Conservation (phyloP, 2,797 vertebrate species). For the Karalla daura region DNA sequence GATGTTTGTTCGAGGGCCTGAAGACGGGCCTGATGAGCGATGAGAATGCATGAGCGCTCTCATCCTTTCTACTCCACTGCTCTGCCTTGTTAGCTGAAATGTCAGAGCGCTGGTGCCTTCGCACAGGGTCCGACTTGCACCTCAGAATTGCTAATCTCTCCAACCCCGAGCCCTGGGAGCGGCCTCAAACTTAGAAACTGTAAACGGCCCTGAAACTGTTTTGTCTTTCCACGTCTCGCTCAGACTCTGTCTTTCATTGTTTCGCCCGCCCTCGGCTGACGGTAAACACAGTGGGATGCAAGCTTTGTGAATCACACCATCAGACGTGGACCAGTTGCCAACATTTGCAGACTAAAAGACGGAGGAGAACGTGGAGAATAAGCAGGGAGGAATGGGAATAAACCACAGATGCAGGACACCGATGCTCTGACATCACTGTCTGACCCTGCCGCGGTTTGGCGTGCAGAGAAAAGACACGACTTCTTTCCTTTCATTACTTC, state of each 20-base stretch:
- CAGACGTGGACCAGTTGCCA: constrained; percentile 42
- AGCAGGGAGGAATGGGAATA: constrained; percentile 23
- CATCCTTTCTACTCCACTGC: constrained; percentile 34
- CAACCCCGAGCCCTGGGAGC: constrained; percentile 14
- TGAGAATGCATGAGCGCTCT: constrained; percentile 50
- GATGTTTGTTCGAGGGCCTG: constrained; percentile 53
- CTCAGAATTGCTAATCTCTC: constrained; percentile 26
- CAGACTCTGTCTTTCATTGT: constrained; percentile 8
- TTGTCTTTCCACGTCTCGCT: constrained; percentile 8
- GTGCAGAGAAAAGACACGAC: constrained; percentile 10
- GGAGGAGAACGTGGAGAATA: constrained; percentile 16
- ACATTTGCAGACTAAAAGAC: constrained; percentile 16
- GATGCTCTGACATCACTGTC: constrained; percentile 32
- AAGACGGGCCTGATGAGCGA: constrained; percentile 40
- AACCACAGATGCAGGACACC: constrained; percentile 36
- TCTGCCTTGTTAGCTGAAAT: constrained; percentile 56
- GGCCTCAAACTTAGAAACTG: constrained; percentile 16
- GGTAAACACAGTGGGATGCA: constrained; percentile 43
- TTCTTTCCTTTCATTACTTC: neutral
- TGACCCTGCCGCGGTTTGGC: constrained; percentile 28
- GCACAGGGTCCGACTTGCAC: constrained; percentile 36
- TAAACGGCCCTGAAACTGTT: constrained; percentile 21
- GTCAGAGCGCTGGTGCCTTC: constrained; percentile 47
- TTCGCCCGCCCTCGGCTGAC: constrained; percentile 22
- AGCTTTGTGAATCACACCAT: constrained; percentile 37